Evolutionary conservation across 2,888 invertebrate genomes (phyloP).

Genomic region (Ochropleura leucogaster): DNA sequence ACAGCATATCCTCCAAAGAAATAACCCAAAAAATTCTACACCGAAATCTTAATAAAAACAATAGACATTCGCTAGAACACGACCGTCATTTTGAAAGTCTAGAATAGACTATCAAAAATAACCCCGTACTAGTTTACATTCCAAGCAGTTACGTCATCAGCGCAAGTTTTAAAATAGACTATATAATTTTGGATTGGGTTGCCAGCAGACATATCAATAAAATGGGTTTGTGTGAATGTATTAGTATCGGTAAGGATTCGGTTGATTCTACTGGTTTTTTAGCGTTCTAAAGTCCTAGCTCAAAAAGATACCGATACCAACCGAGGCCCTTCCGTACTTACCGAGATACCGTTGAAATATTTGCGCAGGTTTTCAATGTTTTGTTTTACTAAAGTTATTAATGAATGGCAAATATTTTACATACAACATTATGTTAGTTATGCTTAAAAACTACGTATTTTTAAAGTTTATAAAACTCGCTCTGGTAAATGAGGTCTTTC

Average conservation of each 20-base stretch:
- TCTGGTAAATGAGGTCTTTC: too few relatives aligned
- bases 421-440: too few relatives aligned
- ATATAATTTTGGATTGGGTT: constrained; percentile 85
- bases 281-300: background rate
- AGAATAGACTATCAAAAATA: constrained; percentile 79
- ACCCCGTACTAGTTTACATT: constrained; percentile 81
- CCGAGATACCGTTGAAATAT: too few relatives aligned
- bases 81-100: constrained; percentile 72
- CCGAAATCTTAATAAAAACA: constrained; percentile 55
- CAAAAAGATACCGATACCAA: too few relatives aligned
- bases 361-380: too few relatives aligned
- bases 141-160: constrained; percentile 80
- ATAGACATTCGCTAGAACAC: constrained; percentile 59
- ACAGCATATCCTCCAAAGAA: background rate
- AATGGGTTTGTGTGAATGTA: constrained; percentile 70
- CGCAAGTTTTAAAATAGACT: constrained; percentile 81
- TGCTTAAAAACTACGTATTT: too few relatives aligned
- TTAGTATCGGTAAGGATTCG: constrained; percentile 48
- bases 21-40: constrained; percentile 2
- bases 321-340: too few relatives aligned
- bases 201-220: constrained; percentile 85
- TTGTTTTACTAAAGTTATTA: too few relatives aligned
- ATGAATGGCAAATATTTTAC: too few relatives aligned
- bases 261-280: constrained; percentile 15
- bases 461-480: too few relatives aligned